These are phyloP conservation scores for Argynnis bischoffii DNA, from an alignment of 2,888 invertebrate species.

Conservation along the genomic window DNA sequence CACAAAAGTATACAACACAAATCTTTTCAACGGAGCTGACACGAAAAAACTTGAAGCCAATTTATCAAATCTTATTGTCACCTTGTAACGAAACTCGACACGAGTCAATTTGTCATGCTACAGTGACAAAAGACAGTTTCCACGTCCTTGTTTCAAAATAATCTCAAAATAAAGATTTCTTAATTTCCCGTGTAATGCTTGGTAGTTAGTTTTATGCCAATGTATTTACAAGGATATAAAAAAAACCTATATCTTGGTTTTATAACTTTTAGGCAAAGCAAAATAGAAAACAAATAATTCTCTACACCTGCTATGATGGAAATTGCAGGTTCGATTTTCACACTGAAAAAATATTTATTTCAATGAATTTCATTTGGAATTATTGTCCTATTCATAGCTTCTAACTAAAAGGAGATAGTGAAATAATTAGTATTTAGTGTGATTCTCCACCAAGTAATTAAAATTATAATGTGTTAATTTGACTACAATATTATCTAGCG, in stretches of 20 bases:
- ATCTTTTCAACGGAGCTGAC: constrained; percentile 13
- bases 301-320: too few species aligned
- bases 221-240: neutral
- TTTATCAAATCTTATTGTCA: constrained; percentile 46
- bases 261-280: neutral
- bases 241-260: neutral
- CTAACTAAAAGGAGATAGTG: too few species aligned
- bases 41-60: constrained; percentile 32
- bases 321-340: too few species aligned
- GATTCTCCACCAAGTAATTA: too few species aligned
- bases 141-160: constrained; percentile 23
- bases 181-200: constrained; percentile 14
- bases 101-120: constrained; percentile 47
- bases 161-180: constrained; percentile 10
- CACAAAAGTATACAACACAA: constrained; percentile 7
- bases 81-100: constrained; percentile 46
- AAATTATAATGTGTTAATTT: too few species aligned
- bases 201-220: neutral
- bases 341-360: too few species aligned
- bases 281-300: neutral
- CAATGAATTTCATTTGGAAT: too few species aligned
- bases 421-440: too few species aligned
- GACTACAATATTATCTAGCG: too few species aligned
- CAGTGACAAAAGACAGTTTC: constrained; percentile 44
- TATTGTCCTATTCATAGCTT: too few species aligned